phyloP scores from a whole-genome alignment of 1,140 invertebrate genomes.

The Bicyclus anynana region DNA sequence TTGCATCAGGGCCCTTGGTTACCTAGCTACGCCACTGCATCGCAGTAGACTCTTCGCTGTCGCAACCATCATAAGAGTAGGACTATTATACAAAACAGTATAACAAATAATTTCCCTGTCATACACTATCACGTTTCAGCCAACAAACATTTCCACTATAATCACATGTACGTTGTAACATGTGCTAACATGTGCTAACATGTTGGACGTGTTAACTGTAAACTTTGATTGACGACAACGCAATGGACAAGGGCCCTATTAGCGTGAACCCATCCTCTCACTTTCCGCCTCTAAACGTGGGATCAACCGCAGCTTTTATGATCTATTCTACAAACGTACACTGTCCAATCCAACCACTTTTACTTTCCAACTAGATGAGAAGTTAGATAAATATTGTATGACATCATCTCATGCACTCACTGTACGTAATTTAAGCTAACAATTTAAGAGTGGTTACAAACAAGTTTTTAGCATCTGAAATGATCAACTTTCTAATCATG shows the following conservation, averaged over 20 bases:
- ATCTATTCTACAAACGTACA: slow-evolving; percentile 47
- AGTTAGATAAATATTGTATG: slow-evolving; percentile 28
- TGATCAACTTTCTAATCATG: slow-evolving; percentile 17
- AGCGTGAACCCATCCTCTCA: slow-evolving; percentile 43
- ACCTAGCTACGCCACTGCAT: too few relatives aligned
- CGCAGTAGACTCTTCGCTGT: too few relatives aligned
- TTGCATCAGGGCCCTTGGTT: too few relatives aligned
- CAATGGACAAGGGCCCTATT: not conserved
- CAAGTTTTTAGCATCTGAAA: slow-evolving; percentile 9
- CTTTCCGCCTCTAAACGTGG: slow-evolving; percentile 50
- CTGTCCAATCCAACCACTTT: slow-evolving; percentile 65
- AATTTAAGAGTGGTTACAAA: slow-evolving; percentile 8
- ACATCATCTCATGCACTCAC: slow-evolving; percentile 23
- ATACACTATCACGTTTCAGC: too few relatives aligned
- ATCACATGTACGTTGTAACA: too few relatives aligned
- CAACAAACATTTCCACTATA: too few relatives aligned
- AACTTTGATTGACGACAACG: not conserved
- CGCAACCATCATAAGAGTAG: too few relatives aligned
- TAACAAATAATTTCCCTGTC: too few relatives aligned
- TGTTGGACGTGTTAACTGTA: not conserved
- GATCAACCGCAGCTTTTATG: slow-evolving; percentile 40
- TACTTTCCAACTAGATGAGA: slow-evolving; percentile 50
- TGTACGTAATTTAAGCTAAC: slow-evolving; percentile 23
- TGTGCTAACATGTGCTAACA: not conserved
- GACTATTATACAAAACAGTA: too few relatives aligned